Conservation (phyloP, 2,888 invertebrate species). For the Petrolisthes cinctipes region DNA sequence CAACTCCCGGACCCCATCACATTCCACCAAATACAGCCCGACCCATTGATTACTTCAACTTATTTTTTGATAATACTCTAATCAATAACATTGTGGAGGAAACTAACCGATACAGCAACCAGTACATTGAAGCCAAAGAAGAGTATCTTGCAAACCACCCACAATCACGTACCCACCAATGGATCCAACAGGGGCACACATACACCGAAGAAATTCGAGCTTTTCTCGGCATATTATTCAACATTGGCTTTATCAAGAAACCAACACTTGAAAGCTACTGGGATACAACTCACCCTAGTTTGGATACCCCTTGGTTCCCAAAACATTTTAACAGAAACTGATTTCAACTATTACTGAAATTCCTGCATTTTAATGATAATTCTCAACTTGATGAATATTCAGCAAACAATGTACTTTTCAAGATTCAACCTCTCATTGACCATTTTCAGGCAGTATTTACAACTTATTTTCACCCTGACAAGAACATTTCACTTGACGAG, state of each 20-base stretch:
- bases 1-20: neutral
- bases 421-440: neutral
- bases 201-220: neutral
- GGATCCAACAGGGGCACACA: neutral
- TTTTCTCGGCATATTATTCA: neutral
- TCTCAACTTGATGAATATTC: neutral
- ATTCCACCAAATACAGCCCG: neutral
- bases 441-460: neutral
- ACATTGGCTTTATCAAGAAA: neutral
- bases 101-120: neutral
- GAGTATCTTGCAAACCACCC: neutral
- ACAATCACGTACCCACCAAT: neutral
- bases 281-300: neutral
- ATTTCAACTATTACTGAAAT: neutral
- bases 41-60: neutral
- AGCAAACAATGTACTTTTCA: neutral
- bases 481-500: neutral
- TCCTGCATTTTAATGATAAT: neutral
- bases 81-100: neutral
- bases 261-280: neutral
- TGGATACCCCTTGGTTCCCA: neutral
- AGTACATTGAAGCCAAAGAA: neutral
- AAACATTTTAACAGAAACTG: neutral
- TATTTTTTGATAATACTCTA: neutral
- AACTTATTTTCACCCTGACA: neutral